A percentile compares a stretch with the other conserved stretches of the same genome.
phyloP scores from a whole-genome alignment of 2,113 vertebrate species.

The Prochilodus magdalenae region DNA sequence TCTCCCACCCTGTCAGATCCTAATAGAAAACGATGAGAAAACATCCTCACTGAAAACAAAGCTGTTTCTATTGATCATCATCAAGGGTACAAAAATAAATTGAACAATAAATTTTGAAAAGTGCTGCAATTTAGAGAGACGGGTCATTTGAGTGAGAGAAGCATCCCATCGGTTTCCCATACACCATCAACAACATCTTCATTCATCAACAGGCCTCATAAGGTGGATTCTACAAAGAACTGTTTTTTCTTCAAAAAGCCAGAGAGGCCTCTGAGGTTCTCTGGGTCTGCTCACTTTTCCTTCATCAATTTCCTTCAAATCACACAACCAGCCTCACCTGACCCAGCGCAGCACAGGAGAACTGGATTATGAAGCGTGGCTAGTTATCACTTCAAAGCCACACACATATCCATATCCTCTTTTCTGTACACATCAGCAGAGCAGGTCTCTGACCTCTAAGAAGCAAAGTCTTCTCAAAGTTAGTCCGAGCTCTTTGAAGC shows the following conservation, averaged over 20 bases:
- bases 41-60: constrained; percentile 55
- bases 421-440: constrained; percentile 46
- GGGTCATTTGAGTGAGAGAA: constrained; percentile 45
- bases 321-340: constrained; percentile 38
- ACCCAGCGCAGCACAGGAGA: constrained; percentile 11
- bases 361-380: constrained; percentile 25
- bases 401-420: constrained; percentile 40
- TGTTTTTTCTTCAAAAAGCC: background rate
- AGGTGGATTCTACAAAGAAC: constrained; percentile 32
- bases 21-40: constrained; percentile 65
- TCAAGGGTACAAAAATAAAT: constrained; percentile 53
- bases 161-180: constrained; percentile 45
- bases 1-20: constrained; percentile 60
- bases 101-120: constrained; percentile 60
- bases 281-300: constrained; percentile 1
- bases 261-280: constrained; percentile 12
- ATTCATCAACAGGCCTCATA: constrained; percentile 34
- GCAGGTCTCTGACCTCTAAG: constrained; percentile 34
- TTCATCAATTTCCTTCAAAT: constrained; percentile 32
- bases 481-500: constrained; percentile 52
- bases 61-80: constrained; percentile 63
- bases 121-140: constrained; percentile 50
- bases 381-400: constrained; percentile 61
- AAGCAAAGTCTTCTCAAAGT: constrained; percentile 52
- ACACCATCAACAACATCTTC: constrained; percentile 42